Conservation (phyloP, 2,888 invertebrate genomes). For the Conchocele bisecta region DNA sequence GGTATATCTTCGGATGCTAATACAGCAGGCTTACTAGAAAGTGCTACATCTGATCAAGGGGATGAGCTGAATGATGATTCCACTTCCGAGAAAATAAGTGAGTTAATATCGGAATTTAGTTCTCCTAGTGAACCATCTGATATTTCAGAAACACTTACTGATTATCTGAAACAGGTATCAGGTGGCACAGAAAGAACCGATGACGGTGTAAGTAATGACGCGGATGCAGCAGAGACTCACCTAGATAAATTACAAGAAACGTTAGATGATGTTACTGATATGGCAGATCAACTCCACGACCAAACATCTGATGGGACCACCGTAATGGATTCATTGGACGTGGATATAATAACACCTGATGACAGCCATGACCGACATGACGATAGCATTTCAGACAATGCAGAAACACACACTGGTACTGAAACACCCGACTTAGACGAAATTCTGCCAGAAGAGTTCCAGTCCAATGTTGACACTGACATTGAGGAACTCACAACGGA, state of each 20-base stretch:
- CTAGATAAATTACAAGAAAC: neutral
- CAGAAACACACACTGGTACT: too few species aligned
- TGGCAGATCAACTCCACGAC: neutral
- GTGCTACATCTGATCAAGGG: too few species aligned
- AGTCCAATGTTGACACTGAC: too few species aligned
- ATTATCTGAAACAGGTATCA: neutral
- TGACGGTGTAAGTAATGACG: neutral
- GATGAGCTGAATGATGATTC: neutral
- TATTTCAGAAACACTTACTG: neutral
- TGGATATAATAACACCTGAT: too few species aligned
- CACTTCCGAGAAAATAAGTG: neutral
- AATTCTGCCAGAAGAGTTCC: too few species aligned
- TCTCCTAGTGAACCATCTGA: neutral
- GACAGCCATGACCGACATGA: slow-evolving; percentile 3
- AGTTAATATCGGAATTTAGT: too few species aligned
- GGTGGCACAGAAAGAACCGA: neutral
- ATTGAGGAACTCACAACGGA: neutral
- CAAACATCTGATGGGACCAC: too few species aligned
- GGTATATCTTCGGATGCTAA: too few species aligned
- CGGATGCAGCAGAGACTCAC: neutral
- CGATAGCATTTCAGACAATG: too few species aligned
- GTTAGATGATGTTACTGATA: neutral
- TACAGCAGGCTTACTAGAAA: too few species aligned
- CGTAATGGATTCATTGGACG: too few species aligned
- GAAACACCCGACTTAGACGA: too few species aligned